A percentile compares a stretch with the other conserved stretches of the same genome.
These are phyloP conservation scores for Heteronetta atricapilla DNA, from an alignment of 2,113 vertebrate genomes.

Conservation along the genomic window DNA sequence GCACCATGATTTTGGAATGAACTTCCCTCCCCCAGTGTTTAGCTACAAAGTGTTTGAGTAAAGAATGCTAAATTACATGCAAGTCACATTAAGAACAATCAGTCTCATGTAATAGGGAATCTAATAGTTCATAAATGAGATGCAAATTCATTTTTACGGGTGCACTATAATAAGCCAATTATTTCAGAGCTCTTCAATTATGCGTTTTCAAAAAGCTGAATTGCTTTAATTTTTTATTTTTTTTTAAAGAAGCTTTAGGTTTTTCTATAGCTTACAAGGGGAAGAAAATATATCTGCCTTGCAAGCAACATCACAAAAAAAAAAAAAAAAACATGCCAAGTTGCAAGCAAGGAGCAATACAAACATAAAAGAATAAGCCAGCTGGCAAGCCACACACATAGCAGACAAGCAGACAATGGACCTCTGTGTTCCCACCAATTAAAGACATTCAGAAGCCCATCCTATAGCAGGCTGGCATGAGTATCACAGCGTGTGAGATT, in stretches of 20 bases:
- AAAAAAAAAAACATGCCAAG: background rate
- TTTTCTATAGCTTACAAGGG: conserved; percentile 47
- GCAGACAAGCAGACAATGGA: conserved; percentile 12
- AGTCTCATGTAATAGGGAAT: conserved; percentile 63
- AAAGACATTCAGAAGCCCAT: background rate
- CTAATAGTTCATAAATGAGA: conserved; percentile 78
- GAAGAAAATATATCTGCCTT: conserved; percentile 29
- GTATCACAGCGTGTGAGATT: background rate
- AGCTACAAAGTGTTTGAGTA: conserved; percentile 57
- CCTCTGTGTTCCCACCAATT: conserved; percentile 19
- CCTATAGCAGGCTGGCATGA: background rate
- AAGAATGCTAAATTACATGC: conserved; percentile 74
- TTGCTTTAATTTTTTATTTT: conserved; percentile 17
- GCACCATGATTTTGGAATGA: background rate
- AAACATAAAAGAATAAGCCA: conserved; percentile 27
- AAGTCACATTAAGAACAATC: conserved; percentile 77
- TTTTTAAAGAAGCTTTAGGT: conserved; percentile 44
- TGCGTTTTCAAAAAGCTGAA: conserved; percentile 68
- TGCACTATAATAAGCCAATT: conserved; percentile 80
- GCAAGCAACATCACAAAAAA: background rate
- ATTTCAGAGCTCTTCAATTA: conserved; percentile 77
- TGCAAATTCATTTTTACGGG: conserved; percentile 77
- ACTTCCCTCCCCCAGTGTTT: conserved; percentile 13
- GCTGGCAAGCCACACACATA: conserved; percentile 29
- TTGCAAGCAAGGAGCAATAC: background rate